A percentile compares a stretch with the other conserved stretches of the same genome.
phyloP scores from a whole-genome alignment of 1,140 invertebrate species.

The Belonocnema kinseyi region DNA sequence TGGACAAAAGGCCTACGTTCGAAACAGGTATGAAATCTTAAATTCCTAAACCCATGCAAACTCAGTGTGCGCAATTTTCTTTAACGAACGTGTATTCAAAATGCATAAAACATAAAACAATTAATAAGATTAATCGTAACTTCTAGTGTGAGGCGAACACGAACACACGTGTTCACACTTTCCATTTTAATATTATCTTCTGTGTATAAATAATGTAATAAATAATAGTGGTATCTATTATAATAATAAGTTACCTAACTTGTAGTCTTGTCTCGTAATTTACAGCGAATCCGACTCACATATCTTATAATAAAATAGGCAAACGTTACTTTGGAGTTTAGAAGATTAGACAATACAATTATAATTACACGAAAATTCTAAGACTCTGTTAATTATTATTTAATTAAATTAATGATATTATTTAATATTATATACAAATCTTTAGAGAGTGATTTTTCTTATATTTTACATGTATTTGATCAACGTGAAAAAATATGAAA shows the following conservation, averaged over 20 bases:
- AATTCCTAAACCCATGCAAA: constrained; percentile 12
- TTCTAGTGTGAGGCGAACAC: background rate
- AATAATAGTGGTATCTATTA: constrained; percentile 42
- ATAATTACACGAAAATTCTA: no score
- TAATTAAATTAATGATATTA: no score
- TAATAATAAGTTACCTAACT: constrained; percentile 37
- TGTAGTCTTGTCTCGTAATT: constrained; percentile 29
- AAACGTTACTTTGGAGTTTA: no score
- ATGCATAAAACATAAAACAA: background rate
- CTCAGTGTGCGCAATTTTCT: constrained; percentile 48
- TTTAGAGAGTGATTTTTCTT: no score
- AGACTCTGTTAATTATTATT: no score
- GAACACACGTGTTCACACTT: background rate
- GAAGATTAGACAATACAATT: no score
- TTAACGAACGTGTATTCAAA: constrained; percentile 33
- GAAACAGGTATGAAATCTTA: background rate
- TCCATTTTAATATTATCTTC: background rate
- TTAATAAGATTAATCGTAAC: background rate
- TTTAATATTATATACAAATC: no score
- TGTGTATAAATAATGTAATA: constrained; percentile 28
- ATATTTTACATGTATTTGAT: no score
- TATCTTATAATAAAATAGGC: no score
- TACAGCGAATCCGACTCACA: constrained; percentile 37
- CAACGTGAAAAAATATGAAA: background rate
- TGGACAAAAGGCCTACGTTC: background rate